Evolutionary conservation across 2,888 invertebrate genomes (phyloP).

Genomic region (Micoletzkya japonica): DNA sequence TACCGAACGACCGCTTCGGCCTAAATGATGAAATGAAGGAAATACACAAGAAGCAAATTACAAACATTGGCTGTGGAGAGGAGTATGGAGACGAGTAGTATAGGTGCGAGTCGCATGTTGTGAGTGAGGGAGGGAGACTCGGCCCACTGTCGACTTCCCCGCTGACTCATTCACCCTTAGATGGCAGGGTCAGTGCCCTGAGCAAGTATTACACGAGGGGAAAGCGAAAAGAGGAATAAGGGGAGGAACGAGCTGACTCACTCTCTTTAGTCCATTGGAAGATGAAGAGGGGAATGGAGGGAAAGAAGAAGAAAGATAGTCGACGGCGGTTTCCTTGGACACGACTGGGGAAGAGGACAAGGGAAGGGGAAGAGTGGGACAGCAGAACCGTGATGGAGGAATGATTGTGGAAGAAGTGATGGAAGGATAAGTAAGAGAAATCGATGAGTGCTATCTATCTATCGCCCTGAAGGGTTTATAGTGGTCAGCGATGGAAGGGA

Average conservation of each 20-base stretch:
- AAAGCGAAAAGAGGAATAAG: constrained; percentile 5
- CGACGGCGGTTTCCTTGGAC: too few species aligned
- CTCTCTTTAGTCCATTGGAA: background rate
- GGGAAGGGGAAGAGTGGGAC: background rate
- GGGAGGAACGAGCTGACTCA: constrained; percentile 23
- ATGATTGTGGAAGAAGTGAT: too few species aligned
- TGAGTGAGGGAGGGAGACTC: background rate
- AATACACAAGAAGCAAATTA: background rate
- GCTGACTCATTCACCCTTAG: constrained; percentile 17
- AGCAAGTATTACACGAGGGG: constrained; percentile 25
- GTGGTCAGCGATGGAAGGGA: too few species aligned
- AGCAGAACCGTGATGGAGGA: constrained; percentile 5
- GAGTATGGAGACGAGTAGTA: constrained; percentile 1
- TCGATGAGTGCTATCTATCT: too few species aligned
- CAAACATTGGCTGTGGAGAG: background rate
- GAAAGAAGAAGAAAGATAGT: background rate
- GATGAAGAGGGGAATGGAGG: background rate
- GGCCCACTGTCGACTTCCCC: background rate
- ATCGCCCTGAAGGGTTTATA: too few species aligned
- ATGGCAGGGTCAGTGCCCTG: constrained; percentile 19
- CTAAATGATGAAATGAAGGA: constrained; percentile 12
- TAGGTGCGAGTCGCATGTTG: constrained; percentile 8
- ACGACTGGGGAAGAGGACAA: constrained; percentile 16
- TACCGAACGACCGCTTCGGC: constrained; percentile 16
- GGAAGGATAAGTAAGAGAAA: too few species aligned